Base-by-base conservation (phyloP, 2,113 vertebrate genomes). In the Piliocolobus tephrosceles region DNA sequence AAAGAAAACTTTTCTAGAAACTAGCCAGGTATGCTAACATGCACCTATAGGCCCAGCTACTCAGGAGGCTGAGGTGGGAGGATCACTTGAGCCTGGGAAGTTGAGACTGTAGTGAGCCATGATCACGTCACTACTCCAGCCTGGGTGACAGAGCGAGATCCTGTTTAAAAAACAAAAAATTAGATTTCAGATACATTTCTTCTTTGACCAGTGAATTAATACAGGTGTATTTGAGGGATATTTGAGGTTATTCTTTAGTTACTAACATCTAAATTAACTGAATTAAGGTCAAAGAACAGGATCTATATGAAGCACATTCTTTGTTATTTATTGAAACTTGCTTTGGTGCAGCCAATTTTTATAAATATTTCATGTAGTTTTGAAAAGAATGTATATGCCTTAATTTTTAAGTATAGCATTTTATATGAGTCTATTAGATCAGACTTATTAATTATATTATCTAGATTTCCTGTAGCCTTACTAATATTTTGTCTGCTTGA, bases 291-390 rank as follows among this genome's bases (percentile, higher is more conserved):
- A 90, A 83, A 96, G 47, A 90, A 92, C 3, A 2, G 61, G 25
- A 17, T 32, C 70, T 76, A 23, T 52, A 32, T 75, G 32, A 80
- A 94, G 58, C 50, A 87, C 61, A 61, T 45, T 91, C 73, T 79
- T 84, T 88, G 43, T 80, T 81, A 89, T 57, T 84, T 94, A 27
- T 43, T 30, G 27, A 90, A n/a, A 73, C 5, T 84, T 88, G 12
- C 70, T 92, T 81, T 97, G 80, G 61, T 47, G 68, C 76, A 40
- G 18, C 92, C 25, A 75, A 38, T 78, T 85, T 90, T 95, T 95
- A 72, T 72, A 94, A 81, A 57, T 95, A 52, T n/a, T 85, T 80
- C 52, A 23, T 80, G 27, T 66, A 50, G 16, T 83, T 92, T 95
- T 89, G 52, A 81, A 83, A 97, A 87, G 61, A 66, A 66, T 45